phyloP scores from a whole-genome alignment of 1,140 invertebrate species.

The Aphidius ervi region DNA sequence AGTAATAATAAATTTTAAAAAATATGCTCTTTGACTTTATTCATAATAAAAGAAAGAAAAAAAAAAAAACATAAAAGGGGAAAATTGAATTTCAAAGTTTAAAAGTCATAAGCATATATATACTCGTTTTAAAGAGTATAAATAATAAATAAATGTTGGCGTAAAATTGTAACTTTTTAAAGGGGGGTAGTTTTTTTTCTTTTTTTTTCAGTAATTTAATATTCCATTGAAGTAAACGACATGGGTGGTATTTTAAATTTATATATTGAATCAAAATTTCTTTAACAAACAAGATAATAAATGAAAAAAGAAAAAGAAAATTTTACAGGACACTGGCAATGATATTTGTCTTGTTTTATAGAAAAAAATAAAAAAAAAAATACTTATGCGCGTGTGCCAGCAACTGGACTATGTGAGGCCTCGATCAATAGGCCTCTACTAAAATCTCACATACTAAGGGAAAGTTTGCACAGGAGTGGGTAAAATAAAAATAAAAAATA shows the following conservation, averaged over 20 bases:
- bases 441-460: constrained; percentile 39
- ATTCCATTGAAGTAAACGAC: no score
- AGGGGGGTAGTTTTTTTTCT: no score
- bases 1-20: no score
- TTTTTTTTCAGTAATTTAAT: no score
- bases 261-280: neutral
- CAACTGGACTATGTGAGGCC: constrained; percentile 39
- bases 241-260: neutral
- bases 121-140: no score
- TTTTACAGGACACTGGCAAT: constrained; percentile 46
- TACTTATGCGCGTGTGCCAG: constrained; percentile 53
- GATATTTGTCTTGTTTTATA: constrained; percentile 54
- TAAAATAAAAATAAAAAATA: neutral
- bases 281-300: constrained; percentile 26
- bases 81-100: no score
- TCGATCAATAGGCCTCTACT: constrained; percentile 54
- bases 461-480: constrained; percentile 11
- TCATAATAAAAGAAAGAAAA: no score
- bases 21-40: no score
- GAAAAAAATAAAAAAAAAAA: constrained; percentile 19
- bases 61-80: no score
- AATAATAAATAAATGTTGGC: no score
- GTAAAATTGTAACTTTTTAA: no score
- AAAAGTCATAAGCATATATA: no score
- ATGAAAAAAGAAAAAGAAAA: constrained; percentile 28